Evolutionary conservation across 2,113 vertebrate genomes (phyloP), one percentile per base, ranked within the genome.

Genomic region (Butorides virescens): DNA sequence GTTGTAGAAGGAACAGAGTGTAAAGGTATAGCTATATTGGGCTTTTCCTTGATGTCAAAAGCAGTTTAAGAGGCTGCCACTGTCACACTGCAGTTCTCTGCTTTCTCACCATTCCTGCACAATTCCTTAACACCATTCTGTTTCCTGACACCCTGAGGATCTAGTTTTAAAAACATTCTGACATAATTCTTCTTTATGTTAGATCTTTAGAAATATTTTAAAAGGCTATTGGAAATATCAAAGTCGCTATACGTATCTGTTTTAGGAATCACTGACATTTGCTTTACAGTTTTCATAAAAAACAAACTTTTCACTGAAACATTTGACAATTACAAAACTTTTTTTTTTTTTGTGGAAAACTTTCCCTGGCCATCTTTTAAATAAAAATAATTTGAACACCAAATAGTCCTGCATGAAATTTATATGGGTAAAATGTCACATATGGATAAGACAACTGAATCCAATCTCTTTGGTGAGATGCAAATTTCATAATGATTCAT

Each of bases 221-320:
- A 37, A 56, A 86, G 39, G 34, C 5, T 50, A 47, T 10, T 39
- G 80, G 42, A 68, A 87, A 65, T 23, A 23, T 29, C 32, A 7
- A 14, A 26, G 37, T 39, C 47, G 39, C 50, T 56, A 32, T 37
- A 88, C 82, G 56, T 37, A 56, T 3, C 36, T 47, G 11, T 52
- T 37, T 61, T 63, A 93, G 55, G 29, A 77, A 66, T 59, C 74
- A 19, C 29, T 76, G 42, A 11, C 17, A 9, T 32, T 85, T 70
- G 15, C 5, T 79, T 63, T 17, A 19, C 0, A 1, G 5, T 56
- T 66, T 61, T 70, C 39, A 65, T 32, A 16, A 59, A 73, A 90
- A 29, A 2, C 0, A 3, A 1, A 2, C 4, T 55, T 55, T 81
- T 85, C 10, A n/a, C 17, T 36, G 30, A 42, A 81, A 74, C 3